Percentiles rank a stretch among this genome's conserved stretches.
These are phyloP conservation scores for Xenus cinereus DNA, from an alignment of 2,113 vertebrate genomes.

Conservation along the genomic window DNA sequence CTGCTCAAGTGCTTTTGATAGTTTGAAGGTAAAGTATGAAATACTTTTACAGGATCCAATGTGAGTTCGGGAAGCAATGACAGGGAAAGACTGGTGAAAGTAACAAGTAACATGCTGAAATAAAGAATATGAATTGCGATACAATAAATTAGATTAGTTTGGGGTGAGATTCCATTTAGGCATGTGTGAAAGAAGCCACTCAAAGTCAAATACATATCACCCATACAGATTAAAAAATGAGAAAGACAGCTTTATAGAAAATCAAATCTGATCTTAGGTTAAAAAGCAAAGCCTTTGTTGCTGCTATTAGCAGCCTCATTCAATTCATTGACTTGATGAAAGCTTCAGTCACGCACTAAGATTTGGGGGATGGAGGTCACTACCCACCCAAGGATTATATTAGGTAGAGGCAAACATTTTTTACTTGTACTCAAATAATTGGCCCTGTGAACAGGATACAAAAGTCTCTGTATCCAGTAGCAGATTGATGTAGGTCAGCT, in stretches of 20 bases:
- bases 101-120: background rate
- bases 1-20: background rate
- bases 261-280: background rate
- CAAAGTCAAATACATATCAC: background rate
- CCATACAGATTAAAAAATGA: background rate
- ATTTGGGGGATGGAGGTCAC: background rate
- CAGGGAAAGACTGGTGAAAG: background rate
- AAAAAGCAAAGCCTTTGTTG: background rate
- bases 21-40: background rate
- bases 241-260: background rate
- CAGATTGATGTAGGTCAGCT: background rate
- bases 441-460: background rate
- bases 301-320: background rate
- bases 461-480: background rate
- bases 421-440: background rate
- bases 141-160: background rate
- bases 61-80: background rate
- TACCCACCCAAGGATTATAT: background rate
- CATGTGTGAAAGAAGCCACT: background rate
- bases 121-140: background rate
- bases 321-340: background rate
- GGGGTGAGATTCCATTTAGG: background rate
- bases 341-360: background rate
- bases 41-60: background rate
- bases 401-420: background rate